A percentile compares a stretch with the other conserved stretches of the same genome.
These are phyloP conservation scores for Condylura cristata DNA, from an alignment of 2,113 vertebrate genomes.

Conservation along the genomic window DNA sequence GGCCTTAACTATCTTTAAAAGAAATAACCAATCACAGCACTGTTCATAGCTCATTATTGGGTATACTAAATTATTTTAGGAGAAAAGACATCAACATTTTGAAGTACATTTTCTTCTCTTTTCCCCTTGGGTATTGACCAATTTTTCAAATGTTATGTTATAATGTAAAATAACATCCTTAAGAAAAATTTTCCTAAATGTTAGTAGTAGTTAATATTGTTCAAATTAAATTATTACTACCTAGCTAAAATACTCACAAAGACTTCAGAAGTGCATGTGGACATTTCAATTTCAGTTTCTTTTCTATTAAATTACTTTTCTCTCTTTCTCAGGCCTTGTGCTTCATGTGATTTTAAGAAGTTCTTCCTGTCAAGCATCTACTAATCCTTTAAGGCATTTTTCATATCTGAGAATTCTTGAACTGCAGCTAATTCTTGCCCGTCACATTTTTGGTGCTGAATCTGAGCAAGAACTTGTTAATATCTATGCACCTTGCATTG, in stretches of 20 bases:
- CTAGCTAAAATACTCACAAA: conserved; percentile 20
- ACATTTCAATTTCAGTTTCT: background rate
- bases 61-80: background rate
- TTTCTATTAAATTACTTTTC: conserved; percentile 1
- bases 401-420: conserved; percentile 20
- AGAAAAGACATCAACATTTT: background rate
- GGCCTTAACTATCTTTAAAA: background rate
- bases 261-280: background rate
- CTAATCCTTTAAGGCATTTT: background rate
- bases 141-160: conserved; percentile 36
- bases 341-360: conserved; percentile 46
- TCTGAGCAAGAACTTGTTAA: background rate
- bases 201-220: conserved; percentile 39
- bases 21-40: background rate
- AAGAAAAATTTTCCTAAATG: background rate
- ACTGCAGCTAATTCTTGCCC: background rate
- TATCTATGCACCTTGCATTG: background rate
- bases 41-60: background rate
- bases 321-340: background rate
- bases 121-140: background rate
- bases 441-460: background rate
- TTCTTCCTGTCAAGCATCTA: background rate
- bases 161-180: background rate
- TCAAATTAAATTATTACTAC: conserved; percentile 12
- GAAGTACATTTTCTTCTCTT: background rate